phyloP scores from a whole-genome alignment of 2,797 vertebrate species.

The Enteromius radiatus region DNA sequence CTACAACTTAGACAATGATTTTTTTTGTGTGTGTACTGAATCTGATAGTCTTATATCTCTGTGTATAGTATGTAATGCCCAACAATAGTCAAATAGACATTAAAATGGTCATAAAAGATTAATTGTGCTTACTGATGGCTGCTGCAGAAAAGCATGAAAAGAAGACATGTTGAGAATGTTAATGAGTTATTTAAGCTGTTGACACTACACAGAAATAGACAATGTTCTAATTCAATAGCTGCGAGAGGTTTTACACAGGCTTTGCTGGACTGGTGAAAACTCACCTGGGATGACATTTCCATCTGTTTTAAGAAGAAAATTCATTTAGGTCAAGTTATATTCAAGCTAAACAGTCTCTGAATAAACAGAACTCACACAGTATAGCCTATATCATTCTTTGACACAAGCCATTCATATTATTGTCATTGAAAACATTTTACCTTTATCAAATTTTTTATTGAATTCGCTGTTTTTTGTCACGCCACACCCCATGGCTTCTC shows the following conservation, averaged over 20 bases:
- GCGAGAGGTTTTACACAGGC: slow-evolving; percentile 22
- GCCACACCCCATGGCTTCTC: slow-evolving; percentile 81
- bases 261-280: slow-evolving; percentile 12
- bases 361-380: neutral
- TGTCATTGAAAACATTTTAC: slow-evolving; percentile 59
- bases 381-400: neutral
- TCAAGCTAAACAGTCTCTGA: neutral
- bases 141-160: slow-evolving; percentile 37
- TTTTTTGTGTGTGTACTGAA: neutral
- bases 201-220: neutral
- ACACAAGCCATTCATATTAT: neutral
- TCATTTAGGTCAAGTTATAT: neutral
- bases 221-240: neutral
- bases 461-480: slow-evolving; percentile 76
- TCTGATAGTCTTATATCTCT: no score
- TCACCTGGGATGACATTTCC: slow-evolving; percentile 40
- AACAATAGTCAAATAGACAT: slow-evolving; percentile 9
- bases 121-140: slow-evolving; percentile 49
- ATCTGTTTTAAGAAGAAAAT: slow-evolving; percentile 23
- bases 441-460: slow-evolving; percentile 72
- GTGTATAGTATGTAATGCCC: neutral
- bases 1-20: neutral
- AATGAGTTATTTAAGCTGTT: neutral
- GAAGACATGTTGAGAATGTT: neutral
- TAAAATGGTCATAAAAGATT: neutral